Base-by-base conservation (phyloP, 1,140 invertebrate species). In the Epicauta chinensis region DNA sequence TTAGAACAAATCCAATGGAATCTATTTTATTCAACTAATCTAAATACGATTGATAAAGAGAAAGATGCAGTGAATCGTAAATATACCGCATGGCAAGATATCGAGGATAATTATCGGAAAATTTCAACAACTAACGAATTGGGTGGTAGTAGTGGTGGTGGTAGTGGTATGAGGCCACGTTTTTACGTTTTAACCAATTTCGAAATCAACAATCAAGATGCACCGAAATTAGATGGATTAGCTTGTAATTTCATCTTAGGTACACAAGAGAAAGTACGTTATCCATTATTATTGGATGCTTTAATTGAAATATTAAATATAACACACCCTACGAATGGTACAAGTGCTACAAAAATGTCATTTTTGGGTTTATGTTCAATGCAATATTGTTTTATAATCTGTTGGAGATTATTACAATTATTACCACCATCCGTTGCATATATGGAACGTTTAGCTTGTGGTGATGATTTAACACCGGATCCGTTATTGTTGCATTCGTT, bases 211-310 rank as follows among this genome's bases (percentile, higher is more conserved):
- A 89, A 86, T 69, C 83, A 82, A 60, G 87, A 91, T 61, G 80
- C 82, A 15, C 89, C 88, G 2, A 95, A 94, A 71, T 73, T 97
- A 31, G 93, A 97, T 75, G 93, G 93, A 15, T 72, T 97, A 71
- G 93, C 93, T 2, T 91, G 91, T 67, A 96, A 92, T 74, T 96
- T 96, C 65, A 86, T 96, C 31, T 72, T 96, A 15, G 90, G 90
- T 29, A 91, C 89, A 2, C 82, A 89, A 0, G 93, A 97, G 65
- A 89, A 89, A 71, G 73, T 97, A 31, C 87, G 92, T 61, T 97
- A 97, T 75, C 84, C 87, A 1, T 69, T 87, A 23, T 70, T 98
- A 9, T 83, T 97, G 47, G 86, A 94, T 63, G 87, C 91, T 1
- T 71, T 96, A 10, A 82, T 95, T 31, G 83, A 86, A 60, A 84